Conservation (phyloP, 2,888 invertebrate species). For the Thecocarcelia acutangulata region DNA sequence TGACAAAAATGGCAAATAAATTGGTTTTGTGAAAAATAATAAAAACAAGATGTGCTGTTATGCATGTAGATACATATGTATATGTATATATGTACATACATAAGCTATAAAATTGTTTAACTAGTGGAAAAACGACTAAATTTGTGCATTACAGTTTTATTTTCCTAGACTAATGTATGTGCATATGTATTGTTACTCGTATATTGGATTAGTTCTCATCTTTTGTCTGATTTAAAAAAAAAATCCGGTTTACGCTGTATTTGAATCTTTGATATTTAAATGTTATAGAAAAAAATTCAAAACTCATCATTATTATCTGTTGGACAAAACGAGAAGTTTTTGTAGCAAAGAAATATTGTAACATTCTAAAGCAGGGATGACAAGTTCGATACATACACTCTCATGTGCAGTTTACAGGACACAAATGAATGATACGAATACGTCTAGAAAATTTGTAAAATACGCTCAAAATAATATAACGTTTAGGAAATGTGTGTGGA, state of each 20-base stretch:
- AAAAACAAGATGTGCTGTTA: too few relatives aligned
- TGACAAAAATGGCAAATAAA: too few relatives aligned
- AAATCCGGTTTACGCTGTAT: constrained; percentile 62
- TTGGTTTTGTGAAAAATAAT: too few relatives aligned
- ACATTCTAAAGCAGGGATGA: not conserved
- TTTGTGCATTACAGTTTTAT: constrained; percentile 44
- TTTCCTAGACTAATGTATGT: constrained; percentile 53
- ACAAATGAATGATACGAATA: too few relatives aligned
- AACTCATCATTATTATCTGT: constrained; percentile 34
- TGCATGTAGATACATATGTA: not conserved
- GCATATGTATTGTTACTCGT: too few relatives aligned
- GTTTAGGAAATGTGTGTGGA: too few relatives aligned
- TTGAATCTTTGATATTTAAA: constrained; percentile 66
- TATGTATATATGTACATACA: not conserved
- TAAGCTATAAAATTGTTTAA: not conserved
- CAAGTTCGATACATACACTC: too few relatives aligned
- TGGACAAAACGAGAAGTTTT: constrained; percentile 8
- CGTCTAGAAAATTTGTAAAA: too few relatives aligned
- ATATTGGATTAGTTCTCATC: constrained; percentile 55
- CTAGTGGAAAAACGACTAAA: constrained; percentile 1
- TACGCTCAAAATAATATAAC: too few relatives aligned
- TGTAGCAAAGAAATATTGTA: not conserved
- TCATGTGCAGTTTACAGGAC: not conserved
- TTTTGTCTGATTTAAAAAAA: constrained; percentile 51
- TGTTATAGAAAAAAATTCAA: constrained; percentile 18